These are phyloP conservation scores for Columba livia DNA, from an alignment of 2,113 vertebrate genomes.

Conservation along the genomic window DNA sequence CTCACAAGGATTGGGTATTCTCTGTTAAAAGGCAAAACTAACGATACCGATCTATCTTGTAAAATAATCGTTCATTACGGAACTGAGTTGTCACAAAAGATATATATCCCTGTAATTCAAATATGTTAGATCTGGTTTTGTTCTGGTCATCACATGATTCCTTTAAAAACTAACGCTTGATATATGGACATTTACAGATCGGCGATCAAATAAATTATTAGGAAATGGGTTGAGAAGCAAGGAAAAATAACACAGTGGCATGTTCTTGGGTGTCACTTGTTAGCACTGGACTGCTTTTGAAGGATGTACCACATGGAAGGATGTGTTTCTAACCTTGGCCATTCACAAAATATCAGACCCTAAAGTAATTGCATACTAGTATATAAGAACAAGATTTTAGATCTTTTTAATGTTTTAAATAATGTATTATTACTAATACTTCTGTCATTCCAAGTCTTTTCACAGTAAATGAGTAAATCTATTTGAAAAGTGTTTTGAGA, in stretches of 20 bases:
- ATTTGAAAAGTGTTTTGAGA: not conserved
- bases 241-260: not conserved
- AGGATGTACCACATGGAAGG: not conserved
- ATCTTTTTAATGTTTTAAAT: not conserved
- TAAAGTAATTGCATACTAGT: not conserved
- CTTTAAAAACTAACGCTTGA: not conserved
- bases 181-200: not conserved
- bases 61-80: not conserved
- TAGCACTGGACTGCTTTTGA: not conserved
- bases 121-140: not conserved
- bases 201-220: not conserved
- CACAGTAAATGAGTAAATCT: not conserved
- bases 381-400: not conserved
- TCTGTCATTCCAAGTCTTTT: not conserved
- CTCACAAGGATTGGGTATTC: not conserved
- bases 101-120: not conserved
- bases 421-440: not conserved
- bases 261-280: not conserved
- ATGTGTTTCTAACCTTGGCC: not conserved
- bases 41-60: not conserved
- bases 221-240: not conserved
- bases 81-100: not conserved
- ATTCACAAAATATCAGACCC: not conserved
- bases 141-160: not conserved
- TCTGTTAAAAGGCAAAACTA: not conserved